Evolutionary conservation across 1,140 invertebrate species (phyloP).

Genomic region (Geopemphigus sp.): DNA sequence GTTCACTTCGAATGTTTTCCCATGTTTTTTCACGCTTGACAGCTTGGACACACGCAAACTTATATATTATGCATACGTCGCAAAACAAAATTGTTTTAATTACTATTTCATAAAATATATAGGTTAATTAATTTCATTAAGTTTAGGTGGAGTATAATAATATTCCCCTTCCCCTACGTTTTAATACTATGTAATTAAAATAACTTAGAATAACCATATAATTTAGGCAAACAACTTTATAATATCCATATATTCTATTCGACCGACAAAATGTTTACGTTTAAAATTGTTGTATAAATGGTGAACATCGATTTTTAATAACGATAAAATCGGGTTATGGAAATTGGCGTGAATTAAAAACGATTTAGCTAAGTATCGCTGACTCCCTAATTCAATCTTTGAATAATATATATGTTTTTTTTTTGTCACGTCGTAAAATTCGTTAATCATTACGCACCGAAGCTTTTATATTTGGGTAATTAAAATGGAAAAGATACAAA

Average conservation of each 20-base stretch:
- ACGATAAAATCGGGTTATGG: no score
- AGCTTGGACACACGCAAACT: not conserved
- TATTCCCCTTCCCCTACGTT: not conserved
- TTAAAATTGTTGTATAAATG: no score
- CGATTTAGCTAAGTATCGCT: not conserved
- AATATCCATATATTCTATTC: not conserved
- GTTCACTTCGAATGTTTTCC: conserved; percentile 24
- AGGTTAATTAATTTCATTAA: not conserved
- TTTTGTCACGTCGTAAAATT: not conserved
- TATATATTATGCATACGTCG: not conserved
- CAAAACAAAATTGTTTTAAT: conserved; percentile 8
- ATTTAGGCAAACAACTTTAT: not conserved
- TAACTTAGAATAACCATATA: not conserved
- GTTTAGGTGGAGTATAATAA: not conserved
- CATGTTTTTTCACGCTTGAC: conserved; percentile 29
- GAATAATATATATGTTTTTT: not conserved
- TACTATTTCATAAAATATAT: conserved; percentile 18
- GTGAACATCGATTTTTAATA: no score
- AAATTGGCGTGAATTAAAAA: not conserved
- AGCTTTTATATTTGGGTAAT: conserved; percentile 30
- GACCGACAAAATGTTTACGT: no score
- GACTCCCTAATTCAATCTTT: not conserved
- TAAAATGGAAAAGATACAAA: conserved; percentile 17
- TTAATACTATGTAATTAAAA: not conserved
- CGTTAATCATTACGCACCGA: not conserved